Evolutionary conservation across 2,113 vertebrate genomes (phyloP), one percentile per base, ranked within the genome.

Genomic region (Cygnus buccinator): DNA sequence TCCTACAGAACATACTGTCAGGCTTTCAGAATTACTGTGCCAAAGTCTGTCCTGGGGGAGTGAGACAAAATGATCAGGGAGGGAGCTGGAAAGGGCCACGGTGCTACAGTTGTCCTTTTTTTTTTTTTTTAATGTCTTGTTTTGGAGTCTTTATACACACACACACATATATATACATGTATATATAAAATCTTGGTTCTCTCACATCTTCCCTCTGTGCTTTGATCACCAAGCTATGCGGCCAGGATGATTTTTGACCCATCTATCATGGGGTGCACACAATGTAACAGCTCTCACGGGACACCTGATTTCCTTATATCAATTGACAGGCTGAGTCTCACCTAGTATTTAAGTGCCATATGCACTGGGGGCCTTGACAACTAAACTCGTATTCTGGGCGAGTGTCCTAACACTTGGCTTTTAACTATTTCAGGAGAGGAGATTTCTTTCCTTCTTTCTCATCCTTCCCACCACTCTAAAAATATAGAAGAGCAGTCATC

Each of bases 41-140:
- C 87, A 95, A 81, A 91, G 57, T 81, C 46, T 89, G 41, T 80
- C 83, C 91, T 89, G 88, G 55, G 78, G 83, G 59, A 92, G 93
- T 25, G 41, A 76, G 59, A 63, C 21, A 84, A 84, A 90, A n/a
- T 1, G 3, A 68, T 33, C 57, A 19, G 59, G 50, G 46, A 89
- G 17, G 16, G 50, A 88, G 22, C 44, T 78, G 29, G 57, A 72
- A 94, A 87, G 18, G 29, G 6, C 57, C 15, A 16, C 23, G 22
- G 25, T 81, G 43, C 25, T 73, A 68, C 1, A 1, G 21, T 84
- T 90, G 57, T 46, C 2, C 9, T 46, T 46, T 46, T 50, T 50
- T 22, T 50, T 50, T 50, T 23, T 50, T 50, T 13, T 50, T 23
- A 25, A 25, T 52, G 33, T 52, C 54, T 76, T 26, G 61, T 77